Evolutionary conservation across 2,113 vertebrate genomes (phyloP), one percentile per base, ranked within the genome.

Genomic region (Syngnathus floridae): DNA sequence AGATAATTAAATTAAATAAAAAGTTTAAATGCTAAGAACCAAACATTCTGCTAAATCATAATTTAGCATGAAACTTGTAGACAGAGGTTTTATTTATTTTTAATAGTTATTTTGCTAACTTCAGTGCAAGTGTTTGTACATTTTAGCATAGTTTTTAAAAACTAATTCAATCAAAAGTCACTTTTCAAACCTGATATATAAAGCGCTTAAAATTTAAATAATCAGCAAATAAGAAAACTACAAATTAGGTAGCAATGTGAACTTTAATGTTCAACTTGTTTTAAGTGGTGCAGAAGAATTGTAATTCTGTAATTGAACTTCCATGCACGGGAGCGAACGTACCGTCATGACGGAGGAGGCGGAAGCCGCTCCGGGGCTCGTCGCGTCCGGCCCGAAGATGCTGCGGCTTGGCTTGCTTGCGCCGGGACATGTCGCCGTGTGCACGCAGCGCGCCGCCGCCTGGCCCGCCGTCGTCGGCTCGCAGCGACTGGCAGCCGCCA

Each of bases 341-440:
- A 95, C 95, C 94, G 78, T 91, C 77, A 67, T 83, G 84, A 26
- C 90, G 75, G 86, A 88, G 81, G 80, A 85, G 75, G 86, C 87
- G 82, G 79, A 86, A 81, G 87, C 91, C 92, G 75, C 81, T 85
- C 74, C 82, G 88, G 63, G 90, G 86, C 82, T 91, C 91, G 77
- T 92, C 93, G 76, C 90, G 90, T 26, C 93, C 92, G 62, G 93
- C 91, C 79, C 78, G 88, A 84, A 96, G 94, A 77, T 96, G 95
- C 90, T 94, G 95, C 60, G 96, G 96, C 75, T 94, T 95, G 86
- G 94, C 92, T 91, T 98, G 95, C 89, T 98, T 98, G 87, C 96
- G 93, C 76, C 96, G 95, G 91, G 96, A 98, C 96, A 98, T 98
- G 90, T 91, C 91, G 93, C 84, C 90, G 79, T 78, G 54, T 76